Conservation (phyloP, 2,888 invertebrate genomes). For the Miltochrista miniata region DNA sequence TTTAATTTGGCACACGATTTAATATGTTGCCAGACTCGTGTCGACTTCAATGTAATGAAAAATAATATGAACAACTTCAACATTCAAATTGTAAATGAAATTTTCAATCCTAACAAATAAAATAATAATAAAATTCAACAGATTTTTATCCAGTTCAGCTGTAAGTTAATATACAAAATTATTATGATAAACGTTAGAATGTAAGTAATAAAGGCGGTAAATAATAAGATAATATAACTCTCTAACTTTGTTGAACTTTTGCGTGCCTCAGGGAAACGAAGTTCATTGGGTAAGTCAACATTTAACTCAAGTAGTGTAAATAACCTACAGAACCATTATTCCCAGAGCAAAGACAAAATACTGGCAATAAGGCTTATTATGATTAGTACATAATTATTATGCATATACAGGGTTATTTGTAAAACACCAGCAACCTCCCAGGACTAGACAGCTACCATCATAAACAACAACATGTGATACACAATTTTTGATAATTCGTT, state of each 20-base stretch:
- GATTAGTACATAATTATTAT: conserved; percentile 1
- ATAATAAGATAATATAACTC: not conserved
- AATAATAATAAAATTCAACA: too few relatives aligned
- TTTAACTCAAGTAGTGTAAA: conserved; percentile 1
- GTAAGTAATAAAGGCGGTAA: too few relatives aligned
- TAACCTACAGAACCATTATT: conserved; percentile 3
- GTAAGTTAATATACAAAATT: too few relatives aligned
- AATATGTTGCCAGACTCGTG: conserved; percentile 44
- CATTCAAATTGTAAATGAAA: not conserved
- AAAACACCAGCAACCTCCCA: too few relatives aligned
- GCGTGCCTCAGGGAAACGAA: not conserved
- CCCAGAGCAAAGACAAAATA: conserved; percentile 1
- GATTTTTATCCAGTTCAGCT: too few relatives aligned
- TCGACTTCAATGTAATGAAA: conserved; percentile 1
- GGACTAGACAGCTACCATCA: too few relatives aligned
- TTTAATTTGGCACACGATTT: conserved; percentile 64
- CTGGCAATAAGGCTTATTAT: not conserved
- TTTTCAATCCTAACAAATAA: not conserved
- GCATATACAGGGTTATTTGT: too few relatives aligned
- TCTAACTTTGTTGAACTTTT: not conserved
- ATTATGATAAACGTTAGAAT: too few relatives aligned
- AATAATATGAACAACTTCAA: not conserved
- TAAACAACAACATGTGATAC: too few relatives aligned
- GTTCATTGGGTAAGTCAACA: not conserved
- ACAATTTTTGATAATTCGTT: too few relatives aligned